Percentiles rank a stretch among this genome's conserved stretches.
Evolutionary conservation across 1,140 invertebrate species (phyloP).

Genomic region (Listronotus bonariensis): DNA sequence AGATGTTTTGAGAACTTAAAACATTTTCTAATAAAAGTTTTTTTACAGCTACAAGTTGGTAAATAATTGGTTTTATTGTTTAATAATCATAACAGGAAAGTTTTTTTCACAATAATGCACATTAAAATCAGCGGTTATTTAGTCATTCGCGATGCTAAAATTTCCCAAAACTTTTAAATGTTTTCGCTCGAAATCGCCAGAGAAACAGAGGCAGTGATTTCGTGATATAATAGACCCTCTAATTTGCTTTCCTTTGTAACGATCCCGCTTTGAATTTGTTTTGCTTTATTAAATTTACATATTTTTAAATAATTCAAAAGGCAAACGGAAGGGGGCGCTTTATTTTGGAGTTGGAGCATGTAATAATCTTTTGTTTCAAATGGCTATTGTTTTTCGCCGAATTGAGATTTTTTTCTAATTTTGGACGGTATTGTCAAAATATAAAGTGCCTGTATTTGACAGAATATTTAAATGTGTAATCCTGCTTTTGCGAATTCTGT

Average conservation of each 20-base stretch:
- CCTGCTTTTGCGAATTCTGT: too few relatives aligned
- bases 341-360: conserved; percentile 1
- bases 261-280: conserved; percentile 31
- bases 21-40: too few relatives aligned
- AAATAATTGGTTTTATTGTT: neutral
- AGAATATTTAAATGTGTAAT: conserved; percentile 1
- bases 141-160: conserved; percentile 3
- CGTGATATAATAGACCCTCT: conserved; percentile 31
- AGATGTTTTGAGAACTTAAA: too few relatives aligned
- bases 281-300: conserved; percentile 37
- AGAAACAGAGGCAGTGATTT: conserved; percentile 25
- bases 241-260: conserved; percentile 29
- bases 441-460: neutral
- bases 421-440: conserved; percentile 7
- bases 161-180: conserved; percentile 28
- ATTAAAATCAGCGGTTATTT: conserved; percentile 12
- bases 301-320: conserved; percentile 36
- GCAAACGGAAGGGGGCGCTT: conserved; percentile 24
- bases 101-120: neutral
- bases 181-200: conserved; percentile 22
- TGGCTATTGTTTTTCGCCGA: conserved; percentile 16
- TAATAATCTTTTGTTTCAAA: conserved; percentile 26
- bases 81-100: neutral
- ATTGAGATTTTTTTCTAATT: conserved; percentile 10
- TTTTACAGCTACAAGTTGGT: neutral